phyloP scores from a whole-genome alignment of 2,113 vertebrate species.

The Malurus alboscapulatus region DNA sequence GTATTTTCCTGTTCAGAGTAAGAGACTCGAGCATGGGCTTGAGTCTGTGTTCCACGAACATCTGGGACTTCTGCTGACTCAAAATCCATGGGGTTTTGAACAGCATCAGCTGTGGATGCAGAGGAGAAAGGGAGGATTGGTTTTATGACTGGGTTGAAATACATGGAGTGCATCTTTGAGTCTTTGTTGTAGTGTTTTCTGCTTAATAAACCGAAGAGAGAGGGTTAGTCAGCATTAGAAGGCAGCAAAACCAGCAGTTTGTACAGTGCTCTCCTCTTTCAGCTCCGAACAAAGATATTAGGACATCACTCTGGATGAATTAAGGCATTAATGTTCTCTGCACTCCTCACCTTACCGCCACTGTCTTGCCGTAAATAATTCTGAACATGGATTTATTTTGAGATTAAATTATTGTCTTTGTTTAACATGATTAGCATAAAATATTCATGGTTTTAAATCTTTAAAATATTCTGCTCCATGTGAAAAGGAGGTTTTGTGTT shows the following conservation, averaged over 20 bases:
- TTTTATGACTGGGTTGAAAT: not conserved
- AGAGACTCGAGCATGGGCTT: not conserved
- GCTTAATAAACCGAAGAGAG: not conserved
- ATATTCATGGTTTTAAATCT: not conserved
- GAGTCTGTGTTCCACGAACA: not conserved
- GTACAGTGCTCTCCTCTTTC: not conserved
- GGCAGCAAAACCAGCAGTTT: not conserved
- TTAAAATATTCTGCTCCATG: not conserved
- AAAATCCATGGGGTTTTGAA: not conserved
- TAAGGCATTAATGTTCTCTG: not conserved
- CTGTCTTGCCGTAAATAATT: not conserved
- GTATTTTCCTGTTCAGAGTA: not conserved
- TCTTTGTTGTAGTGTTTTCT: not conserved
- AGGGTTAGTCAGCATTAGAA: not conserved
- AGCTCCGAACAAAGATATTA: not conserved
- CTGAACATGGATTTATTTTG: not conserved
- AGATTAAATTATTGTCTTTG: not conserved
- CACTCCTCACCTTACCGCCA: not conserved
- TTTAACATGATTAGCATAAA: not conserved
- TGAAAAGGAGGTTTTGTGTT: not conserved
- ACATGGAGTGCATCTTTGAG: not conserved
- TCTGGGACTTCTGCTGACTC: not conserved
- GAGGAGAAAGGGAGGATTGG: not conserved
- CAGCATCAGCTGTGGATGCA: not conserved
- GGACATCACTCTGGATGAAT: not conserved